Evolutionary conservation across 2,888 invertebrate genomes (phyloP).

Genomic region (Leptopilina syphax): DNA sequence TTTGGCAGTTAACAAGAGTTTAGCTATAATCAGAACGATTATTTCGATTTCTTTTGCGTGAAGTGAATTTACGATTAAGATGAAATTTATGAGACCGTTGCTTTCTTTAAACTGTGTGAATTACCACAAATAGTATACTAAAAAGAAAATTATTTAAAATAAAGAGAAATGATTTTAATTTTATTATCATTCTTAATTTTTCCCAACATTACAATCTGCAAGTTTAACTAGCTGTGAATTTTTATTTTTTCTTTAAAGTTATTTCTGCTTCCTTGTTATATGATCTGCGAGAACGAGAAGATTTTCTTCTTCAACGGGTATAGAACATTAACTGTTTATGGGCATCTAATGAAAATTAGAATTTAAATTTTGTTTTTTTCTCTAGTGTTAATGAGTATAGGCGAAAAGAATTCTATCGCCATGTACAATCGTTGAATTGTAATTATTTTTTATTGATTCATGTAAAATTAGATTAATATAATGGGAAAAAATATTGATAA

Average conservation of each 20-base stretch:
- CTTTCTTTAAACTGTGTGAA: constrained; percentile 9
- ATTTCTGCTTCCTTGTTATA: not conserved
- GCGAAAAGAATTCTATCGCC: no score
- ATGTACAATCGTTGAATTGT: no score
- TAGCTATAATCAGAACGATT: constrained; percentile 37
- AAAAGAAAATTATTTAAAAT: constrained; percentile 2
- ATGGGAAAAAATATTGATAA: no score
- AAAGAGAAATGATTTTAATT: constrained; percentile 9
- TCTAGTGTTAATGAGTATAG: not conserved
- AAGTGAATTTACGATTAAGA: not conserved
- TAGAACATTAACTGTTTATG: not conserved
- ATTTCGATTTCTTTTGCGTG: constrained; percentile 36
- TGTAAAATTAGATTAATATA: no score
- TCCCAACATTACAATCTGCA: not conserved
- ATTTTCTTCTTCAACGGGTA: not conserved
- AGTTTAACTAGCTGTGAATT: constrained; percentile 15
- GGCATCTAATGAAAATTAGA: not conserved
- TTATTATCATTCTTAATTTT: not conserved
- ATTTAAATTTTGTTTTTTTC: not conserved
- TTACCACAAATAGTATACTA: not conserved
- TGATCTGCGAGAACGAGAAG: no score
- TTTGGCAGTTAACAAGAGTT: constrained; percentile 30
- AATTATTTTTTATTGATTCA: no score
- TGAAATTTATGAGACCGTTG: not conserved
- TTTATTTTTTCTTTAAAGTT: not conserved